phyloP scores from a whole-genome alignment of 2,797 vertebrate genomes.

The Alcedo quadribrachys region DNA sequence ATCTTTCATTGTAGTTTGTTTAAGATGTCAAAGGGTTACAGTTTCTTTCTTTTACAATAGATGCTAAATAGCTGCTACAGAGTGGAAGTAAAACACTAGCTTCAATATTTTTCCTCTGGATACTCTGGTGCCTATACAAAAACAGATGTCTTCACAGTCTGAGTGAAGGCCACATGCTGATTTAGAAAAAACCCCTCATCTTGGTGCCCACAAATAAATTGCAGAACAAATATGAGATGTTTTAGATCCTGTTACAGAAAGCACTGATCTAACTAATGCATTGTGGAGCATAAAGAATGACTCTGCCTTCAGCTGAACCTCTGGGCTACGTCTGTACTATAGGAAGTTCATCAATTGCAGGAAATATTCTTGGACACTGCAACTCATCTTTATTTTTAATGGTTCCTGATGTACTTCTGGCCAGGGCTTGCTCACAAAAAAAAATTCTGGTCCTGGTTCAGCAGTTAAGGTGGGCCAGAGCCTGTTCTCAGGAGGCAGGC shows the following conservation, averaged over 20 bases:
- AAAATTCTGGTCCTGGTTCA: neutral
- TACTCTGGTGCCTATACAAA: neutral
- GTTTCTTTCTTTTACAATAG: neutral
- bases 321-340: neutral
- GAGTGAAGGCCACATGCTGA: neutral
- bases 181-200: neutral
- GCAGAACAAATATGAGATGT: neutral
- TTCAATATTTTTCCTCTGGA: neutral
- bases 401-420: neutral
- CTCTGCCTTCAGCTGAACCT: neutral
- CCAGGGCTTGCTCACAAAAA: neutral
- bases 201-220: neutral
- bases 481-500: neutral
- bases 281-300: neutral
- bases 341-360: neutral
- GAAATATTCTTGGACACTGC: neutral
- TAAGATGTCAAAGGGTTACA: neutral
- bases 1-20: neutral
- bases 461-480: neutral
- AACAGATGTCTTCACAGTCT: neutral
- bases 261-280: neutral
- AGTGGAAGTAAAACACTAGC: neutral
- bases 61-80: neutral
- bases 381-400: neutral
- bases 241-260: neutral